A percentile compares a stretch with the other conserved stretches of the same genome.
These are phyloP conservation scores for Meriones unguiculatus DNA, from an alignment of 2,113 vertebrate species.

Conservation along the genomic window DNA sequence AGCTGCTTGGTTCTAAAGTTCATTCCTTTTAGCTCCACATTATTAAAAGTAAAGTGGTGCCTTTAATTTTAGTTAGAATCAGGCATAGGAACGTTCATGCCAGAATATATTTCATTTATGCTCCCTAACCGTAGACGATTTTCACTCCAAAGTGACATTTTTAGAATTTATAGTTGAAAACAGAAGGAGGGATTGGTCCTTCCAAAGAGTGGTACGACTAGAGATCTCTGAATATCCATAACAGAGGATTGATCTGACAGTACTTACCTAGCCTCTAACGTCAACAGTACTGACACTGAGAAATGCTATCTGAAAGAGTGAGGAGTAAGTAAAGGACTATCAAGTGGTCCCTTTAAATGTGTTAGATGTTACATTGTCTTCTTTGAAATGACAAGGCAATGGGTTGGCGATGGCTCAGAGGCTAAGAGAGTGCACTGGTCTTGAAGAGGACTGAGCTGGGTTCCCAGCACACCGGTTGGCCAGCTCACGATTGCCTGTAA, in stretches of 20 bases:
- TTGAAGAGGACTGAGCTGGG: background rate
- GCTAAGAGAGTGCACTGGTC: background rate
- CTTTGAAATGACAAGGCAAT: background rate
- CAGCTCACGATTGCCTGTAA: background rate
- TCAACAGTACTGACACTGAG: background rate
- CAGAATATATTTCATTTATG: background rate
- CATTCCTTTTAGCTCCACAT: background rate
- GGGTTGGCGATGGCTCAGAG: background rate
- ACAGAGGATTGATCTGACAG: background rate
- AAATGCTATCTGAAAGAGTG: background rate
- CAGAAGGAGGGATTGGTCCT: background rate
- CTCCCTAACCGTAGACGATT: background rate
- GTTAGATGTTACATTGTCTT: background rate
- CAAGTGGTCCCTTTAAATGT: background rate
- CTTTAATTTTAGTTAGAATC: background rate
- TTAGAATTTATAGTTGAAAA: conserved; percentile 30
- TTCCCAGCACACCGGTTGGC: background rate
- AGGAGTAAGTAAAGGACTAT: background rate
- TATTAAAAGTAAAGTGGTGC: background rate
- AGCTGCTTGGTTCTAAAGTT: conserved; percentile 15
- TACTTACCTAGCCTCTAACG: background rate
- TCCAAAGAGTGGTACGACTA: background rate
- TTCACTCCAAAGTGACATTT: background rate
- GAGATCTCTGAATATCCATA: background rate
- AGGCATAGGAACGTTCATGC: background rate